Evolutionary conservation across 2,888 invertebrate genomes (phyloP).

Genomic region (Apocheima hispidaria): DNA sequence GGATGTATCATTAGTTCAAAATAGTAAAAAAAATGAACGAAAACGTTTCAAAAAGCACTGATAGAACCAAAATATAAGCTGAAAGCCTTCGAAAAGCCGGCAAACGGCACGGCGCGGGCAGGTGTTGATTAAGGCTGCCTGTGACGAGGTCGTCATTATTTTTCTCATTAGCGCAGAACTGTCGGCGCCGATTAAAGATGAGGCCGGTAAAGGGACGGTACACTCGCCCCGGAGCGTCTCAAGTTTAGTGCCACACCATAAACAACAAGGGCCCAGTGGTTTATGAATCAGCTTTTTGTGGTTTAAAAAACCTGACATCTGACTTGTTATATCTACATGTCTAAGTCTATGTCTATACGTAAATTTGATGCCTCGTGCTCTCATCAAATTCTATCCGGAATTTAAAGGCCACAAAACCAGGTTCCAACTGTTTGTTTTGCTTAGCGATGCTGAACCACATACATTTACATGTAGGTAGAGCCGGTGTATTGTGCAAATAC

Average conservation of each 20-base stretch:
- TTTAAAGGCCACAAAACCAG: too few relatives aligned
- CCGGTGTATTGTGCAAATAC: conserved; percentile 38
- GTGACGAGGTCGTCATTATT: conserved; percentile 76
- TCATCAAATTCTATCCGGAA: too few relatives aligned
- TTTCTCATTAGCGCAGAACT: conserved; percentile 80
- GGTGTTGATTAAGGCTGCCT: conserved; percentile 73
- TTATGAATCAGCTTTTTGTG: too few relatives aligned
- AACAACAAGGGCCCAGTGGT: too few relatives aligned
- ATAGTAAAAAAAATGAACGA: background rate
- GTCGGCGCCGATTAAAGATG: conserved; percentile 75
- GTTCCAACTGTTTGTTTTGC: too few relatives aligned
- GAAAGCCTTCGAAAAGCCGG: conserved; percentile 11
- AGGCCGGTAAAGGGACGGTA: conserved; percentile 54
- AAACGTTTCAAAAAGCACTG: conserved; percentile 11
- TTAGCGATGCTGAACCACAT: too few relatives aligned
- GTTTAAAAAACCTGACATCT: too few relatives aligned
- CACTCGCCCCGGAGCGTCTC: conserved; percentile 26
- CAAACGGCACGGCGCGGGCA: conserved; percentile 18
- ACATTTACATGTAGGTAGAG: too few relatives aligned
- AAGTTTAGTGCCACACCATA: too few relatives aligned
- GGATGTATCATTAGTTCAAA: background rate
- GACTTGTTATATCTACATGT: too few relatives aligned
- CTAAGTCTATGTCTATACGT: too few relatives aligned
- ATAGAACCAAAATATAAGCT: background rate
- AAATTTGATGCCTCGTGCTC: too few relatives aligned